Conservation (phyloP, 2,113 vertebrate species). For the Cervus canadensis region DNA sequence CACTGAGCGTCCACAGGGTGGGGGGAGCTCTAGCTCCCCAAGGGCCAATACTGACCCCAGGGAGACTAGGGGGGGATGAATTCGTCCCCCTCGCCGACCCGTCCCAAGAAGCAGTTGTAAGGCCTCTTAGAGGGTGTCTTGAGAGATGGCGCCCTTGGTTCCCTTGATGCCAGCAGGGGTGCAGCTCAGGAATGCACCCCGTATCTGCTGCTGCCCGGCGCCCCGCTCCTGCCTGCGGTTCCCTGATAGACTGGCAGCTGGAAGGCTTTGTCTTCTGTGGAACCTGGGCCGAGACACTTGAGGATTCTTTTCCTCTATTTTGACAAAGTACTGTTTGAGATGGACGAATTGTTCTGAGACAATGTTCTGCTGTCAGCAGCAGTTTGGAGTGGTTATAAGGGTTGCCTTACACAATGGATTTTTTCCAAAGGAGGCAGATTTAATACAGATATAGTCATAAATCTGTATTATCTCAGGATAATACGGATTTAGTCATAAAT, state of each 20-base stretch:
- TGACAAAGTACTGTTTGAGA: not conserved
- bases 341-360: not conserved
- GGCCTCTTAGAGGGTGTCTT: not conserved
- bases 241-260: not conserved
- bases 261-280: not conserved
- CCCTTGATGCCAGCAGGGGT: not conserved
- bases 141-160: too few species aligned
- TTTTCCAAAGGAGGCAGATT: not conserved
- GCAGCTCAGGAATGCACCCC: not conserved
- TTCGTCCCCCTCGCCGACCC: not conserved
- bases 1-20: not conserved
- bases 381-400: not conserved
- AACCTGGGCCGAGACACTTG: not conserved
- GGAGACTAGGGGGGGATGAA: not conserved
- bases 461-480: not conserved
- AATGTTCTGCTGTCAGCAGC: not conserved
- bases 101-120: too few species aligned
- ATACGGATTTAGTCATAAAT: not conserved
- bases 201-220: not conserved
- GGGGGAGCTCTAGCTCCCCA: not conserved
- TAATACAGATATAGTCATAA: not conserved
- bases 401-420: not conserved
- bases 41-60: too few species aligned
- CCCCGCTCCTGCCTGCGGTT: fast-evolving
- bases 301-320: not conserved